Evolutionary conservation across 2,888 invertebrate species (phyloP), one percentile per base, ranked within the genome.

Genomic region (Eueremaeus valkanovi): DNA sequence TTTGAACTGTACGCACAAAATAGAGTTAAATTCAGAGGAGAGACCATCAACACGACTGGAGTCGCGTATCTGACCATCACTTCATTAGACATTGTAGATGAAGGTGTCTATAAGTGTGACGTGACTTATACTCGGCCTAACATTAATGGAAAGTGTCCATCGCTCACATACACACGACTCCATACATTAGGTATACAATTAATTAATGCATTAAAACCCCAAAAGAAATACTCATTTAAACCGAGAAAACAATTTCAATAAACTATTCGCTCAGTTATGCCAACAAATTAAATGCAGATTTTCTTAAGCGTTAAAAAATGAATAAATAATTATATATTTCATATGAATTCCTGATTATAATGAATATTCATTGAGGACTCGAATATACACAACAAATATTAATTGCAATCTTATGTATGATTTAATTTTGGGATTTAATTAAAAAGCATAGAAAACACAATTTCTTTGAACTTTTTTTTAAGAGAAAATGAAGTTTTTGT

Each of bases 61-160:
- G 31, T 74, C 18, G 77, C 76, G 18, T 74, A 74, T 72, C 42
- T 77, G 16, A 70, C 55, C n/a, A 72, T 77, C n/a, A 36, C 73
- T n/a, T 55, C 51, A 9, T 31, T 77, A 11, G 51, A n/a, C 18
- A 21, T 68, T 21, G 42, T 36, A 18, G 77, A 77, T 40, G 92
- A 92, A 80, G 91, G 91, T 0, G 86, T 89, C 70, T 92, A 90
- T 86, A 89, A 90, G 80, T 92, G 92, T 81, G 92, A 92, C 58
- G 80, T 80, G 49, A 80, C 80, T 13, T 80, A 80, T 72, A 55
- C 55, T 29, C 61, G 63, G 29, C 74, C 74, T 18, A 61, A 74
- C 49, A 78, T 79, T 29, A 77, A 79, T 33, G 80, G 80, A 8
- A 79, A 80, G 73, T 80, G 80, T 76, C 80, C 80, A 33, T 80